Percentiles rank a stretch among this genome's conserved stretches.
These are phyloP conservation scores for Sander vitreus DNA, from an alignment of 2,113 vertebrate species.

Conservation along the genomic window DNA sequence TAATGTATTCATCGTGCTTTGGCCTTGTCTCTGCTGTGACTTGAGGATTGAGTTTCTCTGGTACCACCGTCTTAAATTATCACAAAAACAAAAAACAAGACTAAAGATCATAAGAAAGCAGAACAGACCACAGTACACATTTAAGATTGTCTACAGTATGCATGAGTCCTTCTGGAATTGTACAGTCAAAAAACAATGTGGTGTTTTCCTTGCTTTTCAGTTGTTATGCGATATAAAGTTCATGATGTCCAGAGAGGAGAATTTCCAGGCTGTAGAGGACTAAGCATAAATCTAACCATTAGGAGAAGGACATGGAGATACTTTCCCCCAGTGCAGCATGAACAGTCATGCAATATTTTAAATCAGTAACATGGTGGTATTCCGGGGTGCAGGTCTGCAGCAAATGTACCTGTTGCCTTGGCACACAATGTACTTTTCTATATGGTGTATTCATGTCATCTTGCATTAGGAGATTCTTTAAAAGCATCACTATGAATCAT, in stretches of 20 bases:
- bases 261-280: neutral
- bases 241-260: slow-evolving; percentile 26
- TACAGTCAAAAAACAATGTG: neutral
- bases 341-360: slow-evolving; percentile 23
- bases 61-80: too few species aligned
- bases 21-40: neutral
- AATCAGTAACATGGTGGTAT: neutral
- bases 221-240: slow-evolving; percentile 8
- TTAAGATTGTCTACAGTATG: neutral
- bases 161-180: neutral
- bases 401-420: neutral
- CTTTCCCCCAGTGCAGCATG: neutral
- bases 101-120: neutral
- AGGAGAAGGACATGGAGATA: neutral
- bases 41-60: neutral
- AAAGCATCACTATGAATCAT: slow-evolving; percentile 27
- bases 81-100: neutral
- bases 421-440: neutral
- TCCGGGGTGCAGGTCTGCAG: neutral
- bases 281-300: neutral
- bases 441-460: neutral
- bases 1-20: neutral
- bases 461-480: neutral
- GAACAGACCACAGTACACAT: neutral
- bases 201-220: slow-evolving; percentile 5